phyloP scores from a whole-genome alignment of 37 sponge, comb jelly and placozoan species.

The Lycopodina hypogea region DNA sequence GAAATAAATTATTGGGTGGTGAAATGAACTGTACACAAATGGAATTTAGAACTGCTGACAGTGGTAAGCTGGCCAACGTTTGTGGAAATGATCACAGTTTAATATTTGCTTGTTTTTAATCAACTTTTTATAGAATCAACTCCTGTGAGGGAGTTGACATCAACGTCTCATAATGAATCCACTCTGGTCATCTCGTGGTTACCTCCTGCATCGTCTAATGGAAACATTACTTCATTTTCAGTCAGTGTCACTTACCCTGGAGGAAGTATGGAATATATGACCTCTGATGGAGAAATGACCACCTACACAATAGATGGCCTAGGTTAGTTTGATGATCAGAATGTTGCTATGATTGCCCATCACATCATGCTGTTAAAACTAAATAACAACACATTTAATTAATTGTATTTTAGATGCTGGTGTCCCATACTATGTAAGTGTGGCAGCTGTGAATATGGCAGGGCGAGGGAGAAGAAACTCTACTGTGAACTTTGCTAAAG shows the following conservation, averaged over 20 bases:
- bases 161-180: neutral
- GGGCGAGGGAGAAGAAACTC: neutral
- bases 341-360: too few relatives aligned
- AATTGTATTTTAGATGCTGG: neutral
- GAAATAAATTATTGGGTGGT: neutral
- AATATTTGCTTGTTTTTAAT: too few relatives aligned
- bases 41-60: neutral
- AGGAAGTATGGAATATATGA: neutral
- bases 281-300: neutral
- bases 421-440: neutral
- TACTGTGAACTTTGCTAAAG: neutral
- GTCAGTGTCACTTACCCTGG: neutral
- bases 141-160: neutral
- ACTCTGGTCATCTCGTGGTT: conserved; percentile 50
- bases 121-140: neutral
- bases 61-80: neutral
- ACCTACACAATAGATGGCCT: neutral
- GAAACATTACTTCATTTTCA: conserved; percentile 44
- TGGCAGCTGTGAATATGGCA: neutral
- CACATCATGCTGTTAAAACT: too few relatives aligned
- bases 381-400: too few relatives aligned
- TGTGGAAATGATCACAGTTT: too few relatives aligned
- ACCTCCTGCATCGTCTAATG: conserved; percentile 56
- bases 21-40: neutral
- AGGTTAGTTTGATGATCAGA: neutral